phyloP scores from a whole-genome alignment of 2,113 vertebrate genomes.

The Formicarius rufipectus region DNA sequence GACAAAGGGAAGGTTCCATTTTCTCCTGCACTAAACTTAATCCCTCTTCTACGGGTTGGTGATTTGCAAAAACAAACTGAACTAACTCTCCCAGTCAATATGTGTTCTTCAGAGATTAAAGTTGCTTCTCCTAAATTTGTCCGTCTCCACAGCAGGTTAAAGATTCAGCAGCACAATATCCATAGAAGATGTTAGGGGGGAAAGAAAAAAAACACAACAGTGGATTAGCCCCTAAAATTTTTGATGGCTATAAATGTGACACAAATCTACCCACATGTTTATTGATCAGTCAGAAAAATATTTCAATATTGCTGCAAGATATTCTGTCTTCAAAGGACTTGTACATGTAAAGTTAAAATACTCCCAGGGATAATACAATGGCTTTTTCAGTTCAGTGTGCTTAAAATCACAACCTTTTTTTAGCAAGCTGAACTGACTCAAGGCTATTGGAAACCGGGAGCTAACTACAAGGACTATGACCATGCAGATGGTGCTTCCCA shows the following conservation, averaged over 20 bases:
- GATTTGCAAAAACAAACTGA: slow-evolving; percentile 38
- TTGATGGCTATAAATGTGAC: not conserved
- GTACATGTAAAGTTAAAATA: not conserved
- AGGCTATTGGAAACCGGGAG: not conserved
- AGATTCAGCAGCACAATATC: not conserved
- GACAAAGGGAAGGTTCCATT: not conserved
- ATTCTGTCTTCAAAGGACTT: not conserved
- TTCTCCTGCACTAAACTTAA: not conserved
- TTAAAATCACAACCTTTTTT: not conserved
- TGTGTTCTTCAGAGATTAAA: not conserved
- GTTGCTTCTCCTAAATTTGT: not conserved
- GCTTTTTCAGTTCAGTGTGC: not conserved
- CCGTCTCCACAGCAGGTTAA: slow-evolving; percentile 14
- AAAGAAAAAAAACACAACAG: not conserved
- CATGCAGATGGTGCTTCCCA: not conserved
- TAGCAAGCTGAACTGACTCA: not conserved
- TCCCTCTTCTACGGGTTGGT: not conserved
- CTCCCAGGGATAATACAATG: not conserved
- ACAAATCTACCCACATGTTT: not conserved
- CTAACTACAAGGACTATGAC: not conserved
- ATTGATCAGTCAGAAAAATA: not conserved
- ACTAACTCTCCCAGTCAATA: not conserved
- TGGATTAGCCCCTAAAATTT: not conserved
- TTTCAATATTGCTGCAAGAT: not conserved
- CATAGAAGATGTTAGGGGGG: not conserved